Evolutionary conservation across 2,888 invertebrate genomes (phyloP).

Genomic region (Aleiodes leptofemur): DNA sequence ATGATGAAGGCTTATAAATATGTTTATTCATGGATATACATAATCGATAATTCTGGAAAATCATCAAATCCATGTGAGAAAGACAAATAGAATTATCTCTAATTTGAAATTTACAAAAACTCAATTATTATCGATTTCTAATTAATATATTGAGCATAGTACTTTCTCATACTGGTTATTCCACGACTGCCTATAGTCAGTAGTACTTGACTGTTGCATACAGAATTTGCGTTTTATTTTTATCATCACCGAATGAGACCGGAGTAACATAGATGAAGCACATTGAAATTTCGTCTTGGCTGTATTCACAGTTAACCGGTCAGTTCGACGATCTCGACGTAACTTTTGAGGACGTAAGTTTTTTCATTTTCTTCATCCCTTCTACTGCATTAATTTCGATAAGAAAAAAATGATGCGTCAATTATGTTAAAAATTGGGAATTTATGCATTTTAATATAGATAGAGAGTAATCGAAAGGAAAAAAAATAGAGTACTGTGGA

Average conservation of each 20-base stretch:
- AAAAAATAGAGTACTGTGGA: no score
- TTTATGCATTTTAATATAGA: no score
- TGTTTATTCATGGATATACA: no score
- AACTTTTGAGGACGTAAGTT: constrained; percentile 39
- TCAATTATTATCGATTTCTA: background rate
- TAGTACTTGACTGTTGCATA: constrained; percentile 58
- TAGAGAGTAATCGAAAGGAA: no score
- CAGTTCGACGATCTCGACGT: constrained; percentile 59
- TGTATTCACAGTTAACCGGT: constrained; percentile 55
- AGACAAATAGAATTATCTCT: no score
- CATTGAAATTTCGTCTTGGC: constrained; percentile 51
- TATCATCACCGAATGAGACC: constrained; percentile 66
- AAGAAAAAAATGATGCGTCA: no score
- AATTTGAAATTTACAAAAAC: background rate
- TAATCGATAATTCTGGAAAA: no score
- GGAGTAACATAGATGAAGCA: constrained; percentile 47
- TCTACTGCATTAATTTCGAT: background rate
- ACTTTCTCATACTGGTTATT: constrained; percentile 2
- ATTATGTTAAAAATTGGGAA: no score
- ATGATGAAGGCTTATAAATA: no score
- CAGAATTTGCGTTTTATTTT: constrained; percentile 73
- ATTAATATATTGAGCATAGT: background rate
- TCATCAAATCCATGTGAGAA: no score
- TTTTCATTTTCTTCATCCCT: constrained; percentile 41
- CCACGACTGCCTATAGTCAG: background rate